phyloP scores from a whole-genome alignment of 1,140 invertebrate species.

The Oreohelix idahoensis region DNA sequence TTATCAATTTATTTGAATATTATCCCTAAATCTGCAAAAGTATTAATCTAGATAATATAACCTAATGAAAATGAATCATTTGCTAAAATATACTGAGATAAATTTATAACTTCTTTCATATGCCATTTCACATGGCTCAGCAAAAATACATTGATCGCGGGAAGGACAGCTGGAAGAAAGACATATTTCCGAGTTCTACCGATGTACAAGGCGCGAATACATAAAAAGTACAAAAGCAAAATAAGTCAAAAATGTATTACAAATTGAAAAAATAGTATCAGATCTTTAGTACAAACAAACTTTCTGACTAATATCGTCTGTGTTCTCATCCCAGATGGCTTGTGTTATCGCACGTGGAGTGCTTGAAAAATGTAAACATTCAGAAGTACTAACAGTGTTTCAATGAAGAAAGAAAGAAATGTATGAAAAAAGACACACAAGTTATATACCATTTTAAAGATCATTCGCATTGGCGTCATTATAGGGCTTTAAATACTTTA shows the following conservation, averaged over 20 bases:
- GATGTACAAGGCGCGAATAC: conserved; percentile 21
- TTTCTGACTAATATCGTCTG: neutral
- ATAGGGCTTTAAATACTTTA: conserved; percentile 22
- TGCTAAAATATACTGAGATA: conserved; percentile 8
- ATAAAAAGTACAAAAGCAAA: conserved; percentile 22
- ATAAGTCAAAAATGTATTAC: neutral
- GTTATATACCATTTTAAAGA: conserved; percentile 44
- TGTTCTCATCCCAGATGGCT: neutral
- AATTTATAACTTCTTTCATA: neutral
- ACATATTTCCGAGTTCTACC: conserved; percentile 31
- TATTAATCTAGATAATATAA: neutral
- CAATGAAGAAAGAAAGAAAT: neutral
- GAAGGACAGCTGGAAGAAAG: conserved; percentile 11
- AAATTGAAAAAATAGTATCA: neutral
- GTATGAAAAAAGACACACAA: neutral
- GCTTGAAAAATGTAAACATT: conserved; percentile 30
- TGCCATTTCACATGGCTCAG: conserved; percentile 18
- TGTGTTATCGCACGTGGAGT: neutral
- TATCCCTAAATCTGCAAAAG: neutral
- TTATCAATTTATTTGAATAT: neutral
- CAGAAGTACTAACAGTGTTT: neutral
- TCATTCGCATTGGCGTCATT: neutral
- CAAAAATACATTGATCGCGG: conserved; percentile 22
- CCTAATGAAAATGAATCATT: neutral
- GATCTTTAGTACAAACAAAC: neutral